Percentiles rank a stretch among this genome's conserved stretches.
Conservation (phyloP, 2,888 invertebrate species). For the Sarcophaga variegata region DNA sequence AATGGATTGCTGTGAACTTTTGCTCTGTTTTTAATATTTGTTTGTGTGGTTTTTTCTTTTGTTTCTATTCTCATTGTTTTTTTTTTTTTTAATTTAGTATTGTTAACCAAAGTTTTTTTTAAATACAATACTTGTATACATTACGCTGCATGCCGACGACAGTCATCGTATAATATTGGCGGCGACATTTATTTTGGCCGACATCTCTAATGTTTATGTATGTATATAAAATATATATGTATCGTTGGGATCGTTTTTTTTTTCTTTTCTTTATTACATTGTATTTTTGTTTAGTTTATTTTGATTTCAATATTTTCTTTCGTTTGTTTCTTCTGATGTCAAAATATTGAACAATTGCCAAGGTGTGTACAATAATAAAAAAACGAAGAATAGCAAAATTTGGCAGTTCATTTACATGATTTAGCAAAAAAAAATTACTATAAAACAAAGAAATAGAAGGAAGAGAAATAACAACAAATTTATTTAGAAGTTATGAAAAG, state of each 20-base stretch:
- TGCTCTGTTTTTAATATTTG: slow-evolving; percentile 2
- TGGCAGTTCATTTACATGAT: slow-evolving; percentile 61
- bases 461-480: not conserved
- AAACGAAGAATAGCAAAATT: slow-evolving; percentile 23
- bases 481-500: slow-evolving; percentile 36
- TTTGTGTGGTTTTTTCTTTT: not conserved
- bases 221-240: slow-evolving; percentile 14
- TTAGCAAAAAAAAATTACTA: slow-evolving; percentile 19
- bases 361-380: slow-evolving; percentile 25
- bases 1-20: slow-evolving; percentile 50
- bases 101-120: too few relatives aligned
- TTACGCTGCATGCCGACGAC: slow-evolving; percentile 38
- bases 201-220: slow-evolving; percentile 37
- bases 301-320: slow-evolving; percentile 15
- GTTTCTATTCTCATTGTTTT: not conserved
- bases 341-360: slow-evolving; percentile 65
- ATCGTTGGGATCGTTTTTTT: not conserved
- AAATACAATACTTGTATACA: not conserved
- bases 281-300: slow-evolving; percentile 1
- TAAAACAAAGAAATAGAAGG: slow-evolving; percentile 14
- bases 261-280: not conserved
- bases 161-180: not conserved
- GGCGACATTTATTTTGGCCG: slow-evolving; percentile 62
- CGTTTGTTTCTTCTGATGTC: slow-evolving; percentile 36
- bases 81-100: not conserved